These are phyloP conservation scores for Leucoma salicis DNA, from an alignment of 2,888 invertebrate species.

Conservation along the genomic window DNA sequence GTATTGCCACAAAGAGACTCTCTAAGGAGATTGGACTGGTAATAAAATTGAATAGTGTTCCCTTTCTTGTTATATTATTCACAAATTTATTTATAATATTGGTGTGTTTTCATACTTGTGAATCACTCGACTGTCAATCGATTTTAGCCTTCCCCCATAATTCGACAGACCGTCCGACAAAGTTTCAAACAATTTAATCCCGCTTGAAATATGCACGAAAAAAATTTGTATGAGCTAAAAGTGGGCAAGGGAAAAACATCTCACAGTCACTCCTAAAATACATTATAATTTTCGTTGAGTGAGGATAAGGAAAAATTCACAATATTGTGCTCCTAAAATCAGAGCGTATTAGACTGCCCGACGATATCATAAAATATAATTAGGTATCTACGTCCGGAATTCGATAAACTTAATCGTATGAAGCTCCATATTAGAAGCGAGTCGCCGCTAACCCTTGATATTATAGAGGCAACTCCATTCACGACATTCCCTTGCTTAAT, in stretches of 20 bases:
- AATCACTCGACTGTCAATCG: slow-evolving; percentile 53
- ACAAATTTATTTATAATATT: slow-evolving; percentile 44
- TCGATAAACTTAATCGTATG: slow-evolving; percentile 51
- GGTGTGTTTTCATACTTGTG: slow-evolving; percentile 41
- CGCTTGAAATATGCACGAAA: slow-evolving; percentile 62
- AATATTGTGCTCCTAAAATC: slow-evolving; percentile 20
- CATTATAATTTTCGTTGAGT: slow-evolving; percentile 29
- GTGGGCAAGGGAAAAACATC: slow-evolving; percentile 36
- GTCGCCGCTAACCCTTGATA: slow-evolving; percentile 51
- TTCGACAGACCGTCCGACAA: slow-evolving; percentile 57
- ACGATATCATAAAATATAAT: slow-evolving; percentile 36
- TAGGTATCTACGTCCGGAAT: slow-evolving; percentile 40
- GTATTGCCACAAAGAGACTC: slow-evolving; percentile 68
- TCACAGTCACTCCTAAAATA: slow-evolving; percentile 32
- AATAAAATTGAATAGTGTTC: slow-evolving; percentile 76
- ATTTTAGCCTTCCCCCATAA: slow-evolving; percentile 47
- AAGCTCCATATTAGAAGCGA: slow-evolving; percentile 39
- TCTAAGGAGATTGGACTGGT: slow-evolving; percentile 61
- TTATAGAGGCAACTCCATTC: slow-evolving; percentile 54
- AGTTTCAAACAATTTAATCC: slow-evolving; percentile 70
- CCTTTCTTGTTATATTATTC: slow-evolving; percentile 62
- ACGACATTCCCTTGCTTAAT: slow-evolving; percentile 68
- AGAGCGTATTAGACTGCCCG: slow-evolving; percentile 21
- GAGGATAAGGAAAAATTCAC: slow-evolving; percentile 26
- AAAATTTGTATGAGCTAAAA: slow-evolving; percentile 49